These are phyloP conservation scores for Cryptomyrus ogoouensis DNA, from an alignment of 2,113 vertebrate species.

Conservation along the genomic window DNA sequence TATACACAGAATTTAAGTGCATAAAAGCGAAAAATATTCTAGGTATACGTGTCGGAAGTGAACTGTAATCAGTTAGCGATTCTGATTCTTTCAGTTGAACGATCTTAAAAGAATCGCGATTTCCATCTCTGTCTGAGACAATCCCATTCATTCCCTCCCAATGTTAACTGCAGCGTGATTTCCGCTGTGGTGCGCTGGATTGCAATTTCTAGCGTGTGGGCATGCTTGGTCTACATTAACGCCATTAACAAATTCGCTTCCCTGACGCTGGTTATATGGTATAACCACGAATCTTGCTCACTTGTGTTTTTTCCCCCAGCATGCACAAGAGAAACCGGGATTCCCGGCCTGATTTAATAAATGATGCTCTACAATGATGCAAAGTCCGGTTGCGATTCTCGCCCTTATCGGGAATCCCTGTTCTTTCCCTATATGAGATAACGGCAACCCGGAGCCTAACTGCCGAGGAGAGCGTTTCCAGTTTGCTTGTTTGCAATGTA, in stretches of 20 bases:
- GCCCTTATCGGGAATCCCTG: conserved; percentile 14
- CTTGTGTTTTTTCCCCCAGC: not conserved
- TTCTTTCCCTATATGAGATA: conserved; percentile 34
- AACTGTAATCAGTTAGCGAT: not conserved
- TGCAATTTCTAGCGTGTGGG: not conserved
- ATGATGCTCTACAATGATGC: conserved; percentile 16
- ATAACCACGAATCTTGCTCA: not conserved
- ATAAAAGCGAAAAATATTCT: not conserved
- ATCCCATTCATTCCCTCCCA: conserved; percentile 12
- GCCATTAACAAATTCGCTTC: not conserved
- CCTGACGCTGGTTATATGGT: not conserved
- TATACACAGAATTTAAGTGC: not conserved
- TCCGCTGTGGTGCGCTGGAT: conserved; percentile 2
- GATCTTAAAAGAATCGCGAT: not conserved
- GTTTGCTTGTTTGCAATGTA: conserved; percentile 40
- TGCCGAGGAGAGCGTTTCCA: conserved; percentile 11
- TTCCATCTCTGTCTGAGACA: not conserved
- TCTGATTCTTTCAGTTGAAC: not conserved
- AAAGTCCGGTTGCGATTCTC: conserved; percentile 12
- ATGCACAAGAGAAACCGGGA: not conserved
- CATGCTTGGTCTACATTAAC: not conserved
- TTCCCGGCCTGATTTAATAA: not conserved
- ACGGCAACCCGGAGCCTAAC: conserved; percentile 32
- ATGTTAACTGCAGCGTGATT: conserved; percentile 10
- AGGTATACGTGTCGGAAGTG: not conserved